A percentile compares a stretch with the other conserved stretches of the same genome.
These are phyloP conservation scores for Eristalinus aeneus DNA, from an alignment of 2,888 invertebrate species.

Conservation along the genomic window DNA sequence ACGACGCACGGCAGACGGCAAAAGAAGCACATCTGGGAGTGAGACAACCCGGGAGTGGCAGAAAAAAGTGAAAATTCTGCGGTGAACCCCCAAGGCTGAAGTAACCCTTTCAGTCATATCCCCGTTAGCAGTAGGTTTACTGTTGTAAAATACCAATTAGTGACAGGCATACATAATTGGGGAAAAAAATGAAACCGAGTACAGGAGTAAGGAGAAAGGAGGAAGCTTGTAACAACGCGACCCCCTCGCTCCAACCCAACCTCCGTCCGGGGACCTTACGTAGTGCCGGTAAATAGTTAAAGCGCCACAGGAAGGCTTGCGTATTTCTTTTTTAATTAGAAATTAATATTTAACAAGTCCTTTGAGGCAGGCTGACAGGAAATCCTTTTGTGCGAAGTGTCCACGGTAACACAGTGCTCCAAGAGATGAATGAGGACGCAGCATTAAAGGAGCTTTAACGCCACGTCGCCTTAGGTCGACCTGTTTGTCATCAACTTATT, in stretches of 20 bases:
- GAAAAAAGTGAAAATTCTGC: slow-evolving; percentile 44
- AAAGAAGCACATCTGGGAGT: not conserved
- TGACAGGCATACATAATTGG: slow-evolving; percentile 55
- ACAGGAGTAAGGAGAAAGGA: not conserved
- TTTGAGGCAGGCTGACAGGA: not conserved
- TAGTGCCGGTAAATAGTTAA: slow-evolving; percentile 5
- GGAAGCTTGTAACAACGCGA: not conserved
- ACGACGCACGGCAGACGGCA: not conserved
- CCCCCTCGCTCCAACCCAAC: not conserved
- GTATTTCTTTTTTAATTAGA: slow-evolving; percentile 54
- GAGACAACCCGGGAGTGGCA: not conserved
- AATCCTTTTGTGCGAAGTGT: slow-evolving; percentile 8
- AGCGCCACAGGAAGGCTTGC: not conserved
- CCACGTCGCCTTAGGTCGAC: slow-evolving; percentile 24
- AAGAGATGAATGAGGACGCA: slow-evolving; percentile 1
- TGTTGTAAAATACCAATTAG: slow-evolving; percentile 62
- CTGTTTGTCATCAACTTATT: slow-evolving; percentile 36
- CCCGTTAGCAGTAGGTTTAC: slow-evolving; percentile 1
- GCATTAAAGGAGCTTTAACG: slow-evolving; percentile 45
- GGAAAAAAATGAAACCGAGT: slow-evolving; percentile 15
- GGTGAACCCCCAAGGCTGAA: slow-evolving; percentile 49
- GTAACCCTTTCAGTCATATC: slow-evolving; percentile 37
- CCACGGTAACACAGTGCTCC: slow-evolving; percentile 47
- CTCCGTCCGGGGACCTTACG: not conserved
- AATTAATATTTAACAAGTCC: slow-evolving; percentile 54